These are phyloP conservation scores for Sthenelais limicola DNA, from an alignment of 2,888 invertebrate species.

Conservation along the genomic window DNA sequence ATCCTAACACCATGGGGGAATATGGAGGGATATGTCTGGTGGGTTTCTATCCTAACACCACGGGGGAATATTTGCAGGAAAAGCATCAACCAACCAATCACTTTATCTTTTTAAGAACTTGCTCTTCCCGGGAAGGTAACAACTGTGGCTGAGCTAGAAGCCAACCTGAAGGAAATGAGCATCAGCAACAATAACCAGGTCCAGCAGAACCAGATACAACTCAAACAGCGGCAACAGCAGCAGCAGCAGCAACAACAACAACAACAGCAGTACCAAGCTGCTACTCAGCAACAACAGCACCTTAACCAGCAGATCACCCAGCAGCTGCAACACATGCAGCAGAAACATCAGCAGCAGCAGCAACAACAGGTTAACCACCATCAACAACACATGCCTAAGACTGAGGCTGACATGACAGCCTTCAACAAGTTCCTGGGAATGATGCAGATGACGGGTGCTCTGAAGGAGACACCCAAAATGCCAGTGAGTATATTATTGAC, in stretches of 20 bases:
- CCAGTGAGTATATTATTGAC: slow-evolving; percentile 36
- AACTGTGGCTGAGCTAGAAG: slow-evolving; percentile 49
- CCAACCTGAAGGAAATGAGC: slow-evolving; percentile 47
- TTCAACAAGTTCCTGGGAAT: slow-evolving; percentile 69
- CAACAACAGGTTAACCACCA: slow-evolving; percentile 31
- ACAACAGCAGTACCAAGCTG: slow-evolving; percentile 40
- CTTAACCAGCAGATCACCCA: slow-evolving; percentile 18
- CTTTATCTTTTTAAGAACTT: slow-evolving; percentile 32
- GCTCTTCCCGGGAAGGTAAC: slow-evolving; percentile 45
- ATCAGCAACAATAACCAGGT: slow-evolving; percentile 40
- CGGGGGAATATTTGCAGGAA: background rate
- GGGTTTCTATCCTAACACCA: background rate
- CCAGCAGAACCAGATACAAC: slow-evolving; percentile 24
- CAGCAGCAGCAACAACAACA: slow-evolving; percentile 39
- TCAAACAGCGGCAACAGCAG: slow-evolving; percentile 39
- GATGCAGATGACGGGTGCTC: slow-evolving; percentile 65
- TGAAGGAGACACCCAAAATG: slow-evolving; percentile 57
- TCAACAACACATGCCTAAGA: background rate
- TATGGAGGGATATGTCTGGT: background rate
- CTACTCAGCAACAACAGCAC: slow-evolving; percentile 40
- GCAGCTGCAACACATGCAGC: slow-evolving; percentile 44
- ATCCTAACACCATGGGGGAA: too few species aligned
- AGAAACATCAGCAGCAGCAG: slow-evolving; percentile 38
- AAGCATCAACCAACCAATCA: background rate
- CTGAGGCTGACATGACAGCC: slow-evolving; percentile 62